Conservation (phyloP, 37 sponge, comb jelly and placozoan species). For the Chondrilla cf. caribensis region DNA sequence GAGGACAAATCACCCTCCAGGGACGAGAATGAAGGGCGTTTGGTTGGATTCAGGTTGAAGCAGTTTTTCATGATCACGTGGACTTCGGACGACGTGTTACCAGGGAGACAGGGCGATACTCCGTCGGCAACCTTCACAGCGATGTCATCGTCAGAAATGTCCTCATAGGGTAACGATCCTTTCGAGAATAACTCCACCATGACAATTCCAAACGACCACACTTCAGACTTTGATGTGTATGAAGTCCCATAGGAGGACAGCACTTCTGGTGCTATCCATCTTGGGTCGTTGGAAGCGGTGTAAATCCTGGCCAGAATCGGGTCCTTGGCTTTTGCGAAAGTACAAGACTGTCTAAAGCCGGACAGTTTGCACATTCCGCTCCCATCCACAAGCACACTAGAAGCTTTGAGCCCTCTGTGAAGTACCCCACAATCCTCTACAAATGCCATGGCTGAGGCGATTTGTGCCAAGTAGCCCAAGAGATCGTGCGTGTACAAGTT, state of each 20-base stretch:
- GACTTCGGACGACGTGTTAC: not conserved
- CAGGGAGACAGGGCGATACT: not conserved
- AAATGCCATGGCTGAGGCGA: slow-evolving; percentile 17
- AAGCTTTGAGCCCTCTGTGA: slow-evolving; percentile 1
- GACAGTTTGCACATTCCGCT: not conserved
- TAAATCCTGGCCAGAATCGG: not conserved
- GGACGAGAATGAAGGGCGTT: not conserved
- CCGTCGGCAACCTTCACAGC: not conserved
- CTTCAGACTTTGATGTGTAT: slow-evolving; percentile 16
- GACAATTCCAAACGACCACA: slow-evolving; percentile 24
- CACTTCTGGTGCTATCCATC: slow-evolving; percentile 23
- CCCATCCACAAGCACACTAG: not conserved
- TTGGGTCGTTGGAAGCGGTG: not conserved
- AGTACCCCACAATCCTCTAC: not conserved
- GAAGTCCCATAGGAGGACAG: not conserved
- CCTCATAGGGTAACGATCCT: not conserved
- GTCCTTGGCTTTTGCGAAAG: not conserved
- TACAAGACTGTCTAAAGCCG: not conserved
- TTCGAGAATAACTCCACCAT: not conserved
- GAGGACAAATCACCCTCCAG: not conserved
- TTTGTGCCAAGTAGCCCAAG: not conserved
- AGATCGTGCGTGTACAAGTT: not conserved
- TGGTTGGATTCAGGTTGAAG: not conserved
- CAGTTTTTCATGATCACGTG: not conserved
- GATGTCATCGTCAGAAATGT: not conserved